Evolutionary conservation across 2,797 vertebrate genomes (phyloP), one percentile per base, ranked within the genome.

Genomic region (Pangasius mekongensis): DNA sequence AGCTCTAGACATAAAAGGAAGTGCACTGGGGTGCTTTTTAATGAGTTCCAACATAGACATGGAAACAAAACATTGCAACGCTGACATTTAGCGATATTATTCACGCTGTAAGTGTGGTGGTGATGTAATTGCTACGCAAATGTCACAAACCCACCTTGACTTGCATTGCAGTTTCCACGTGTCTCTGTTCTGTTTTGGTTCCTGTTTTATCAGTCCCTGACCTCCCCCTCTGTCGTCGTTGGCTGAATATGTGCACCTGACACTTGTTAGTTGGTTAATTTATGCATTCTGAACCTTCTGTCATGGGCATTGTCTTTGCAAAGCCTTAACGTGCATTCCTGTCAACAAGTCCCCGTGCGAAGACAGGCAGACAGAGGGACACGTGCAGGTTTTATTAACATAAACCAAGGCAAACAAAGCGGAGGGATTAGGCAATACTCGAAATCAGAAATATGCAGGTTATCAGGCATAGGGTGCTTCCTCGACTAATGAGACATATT

Each of bases 221-320:
- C 43, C 39, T 18, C 22, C 22, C 58, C 24, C 13, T 16, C 39
- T 0, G 30, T 14, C n/a, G 56, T 39, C 56, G 33, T 11, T 66
- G 24, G 36, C 36, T 62, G 36, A 16, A n/a, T 18, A 7, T 67
- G 8, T 67, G 36, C n/a, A 69, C 16, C 24, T 67, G 82, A 84
- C 62, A 84, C 24, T 52, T 30, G 24, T 83, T 52, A 30, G 7
- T 18, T 11, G n/a, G 82, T 33, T 84, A 67, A 84, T 84, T 84
- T 11, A 67, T 67, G 60, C 39, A 84, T 52, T 43, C 5, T 43
- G 22, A 69, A 84, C 43, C 62, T 52, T 20, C 8, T 18, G n/a
- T n/a, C 82, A 20, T 52, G 64, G 33, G 64, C 43, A 52, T 13
- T 52, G 62, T 67, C 43, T 49, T 84, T 2, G n/a, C 62, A 66